phyloP scores from a whole-genome alignment of 2,797 vertebrate species.

The Heteromormyrus szaboi region DNA sequence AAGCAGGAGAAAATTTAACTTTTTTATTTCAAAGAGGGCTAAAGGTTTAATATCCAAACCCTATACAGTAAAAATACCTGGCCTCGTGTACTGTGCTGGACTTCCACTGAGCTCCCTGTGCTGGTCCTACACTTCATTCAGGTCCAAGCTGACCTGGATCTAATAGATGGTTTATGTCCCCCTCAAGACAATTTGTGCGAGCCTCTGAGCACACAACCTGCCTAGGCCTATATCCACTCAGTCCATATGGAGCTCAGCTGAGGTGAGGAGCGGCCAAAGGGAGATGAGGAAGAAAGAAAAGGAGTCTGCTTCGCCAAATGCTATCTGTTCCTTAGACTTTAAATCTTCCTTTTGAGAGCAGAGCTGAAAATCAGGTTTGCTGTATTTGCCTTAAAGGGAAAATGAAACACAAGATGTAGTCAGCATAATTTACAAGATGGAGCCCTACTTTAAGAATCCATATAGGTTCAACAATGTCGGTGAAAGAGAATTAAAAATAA shows the following conservation, averaged over 20 bases:
- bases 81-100: slow-evolving; percentile 39
- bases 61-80: slow-evolving; percentile 46
- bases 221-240: slow-evolving; percentile 37
- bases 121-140: slow-evolving; percentile 48
- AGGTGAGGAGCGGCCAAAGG: background rate
- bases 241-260: slow-evolving; percentile 31
- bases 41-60: slow-evolving; percentile 42
- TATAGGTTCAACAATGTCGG: background rate
- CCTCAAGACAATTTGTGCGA: slow-evolving; percentile 45
- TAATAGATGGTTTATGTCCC: slow-evolving; percentile 55
- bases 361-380: background rate
- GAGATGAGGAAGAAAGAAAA: background rate
- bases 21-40: slow-evolving; percentile 15
- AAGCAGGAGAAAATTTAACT: background rate
- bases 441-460: background rate
- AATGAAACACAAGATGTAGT: background rate
- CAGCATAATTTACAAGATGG: background rate
- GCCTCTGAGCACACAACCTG: slow-evolving; percentile 44
- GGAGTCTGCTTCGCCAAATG: slow-evolving; percentile 24
- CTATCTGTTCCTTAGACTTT: background rate
- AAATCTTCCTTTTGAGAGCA: background rate
- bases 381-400: background rate
- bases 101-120: slow-evolving; percentile 30
- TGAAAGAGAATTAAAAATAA: background rate
- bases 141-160: slow-evolving; percentile 57